Conservation (phyloP, 2,888 invertebrate genomes). For the Syrphus vitripennis region DNA sequence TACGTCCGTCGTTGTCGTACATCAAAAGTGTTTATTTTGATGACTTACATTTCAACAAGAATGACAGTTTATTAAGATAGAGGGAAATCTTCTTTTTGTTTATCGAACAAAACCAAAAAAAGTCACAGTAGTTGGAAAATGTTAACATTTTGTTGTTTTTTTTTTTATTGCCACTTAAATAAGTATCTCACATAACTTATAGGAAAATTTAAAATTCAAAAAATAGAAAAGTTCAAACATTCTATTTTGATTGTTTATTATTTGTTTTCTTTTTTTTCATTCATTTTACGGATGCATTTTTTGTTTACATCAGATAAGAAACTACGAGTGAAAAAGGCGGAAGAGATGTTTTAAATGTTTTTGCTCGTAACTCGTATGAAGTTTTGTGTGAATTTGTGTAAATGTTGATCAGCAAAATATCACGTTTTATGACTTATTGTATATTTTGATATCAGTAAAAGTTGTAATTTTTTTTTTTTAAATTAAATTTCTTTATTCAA, state of each 20-base stretch:
- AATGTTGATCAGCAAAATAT: constrained; percentile 4
- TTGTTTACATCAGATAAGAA: neutral
- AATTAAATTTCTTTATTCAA: neutral
- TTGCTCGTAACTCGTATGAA: neutral
- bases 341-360: too few species aligned
- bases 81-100: neutral
- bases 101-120: neutral
- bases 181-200: neutral
- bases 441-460: neutral
- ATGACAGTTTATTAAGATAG: neutral
- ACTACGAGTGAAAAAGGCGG: neutral
- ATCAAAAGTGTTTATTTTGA: constrained; percentile 37
- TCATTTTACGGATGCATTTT: neutral
- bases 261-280: neutral
- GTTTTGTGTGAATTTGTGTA: neutral
- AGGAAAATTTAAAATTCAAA: neutral
- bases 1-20: neutral
- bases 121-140: constrained; percentile 45
- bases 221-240: neutral
- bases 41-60: constrained; percentile 23
- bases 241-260: neutral
- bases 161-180: neutral
- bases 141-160: constrained; percentile 9
- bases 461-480: neutral
- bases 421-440: constrained; percentile 27